These are phyloP conservation scores for Echinops telfairi DNA, from an alignment of 2,113 vertebrate genomes.

Conservation along the genomic window DNA sequence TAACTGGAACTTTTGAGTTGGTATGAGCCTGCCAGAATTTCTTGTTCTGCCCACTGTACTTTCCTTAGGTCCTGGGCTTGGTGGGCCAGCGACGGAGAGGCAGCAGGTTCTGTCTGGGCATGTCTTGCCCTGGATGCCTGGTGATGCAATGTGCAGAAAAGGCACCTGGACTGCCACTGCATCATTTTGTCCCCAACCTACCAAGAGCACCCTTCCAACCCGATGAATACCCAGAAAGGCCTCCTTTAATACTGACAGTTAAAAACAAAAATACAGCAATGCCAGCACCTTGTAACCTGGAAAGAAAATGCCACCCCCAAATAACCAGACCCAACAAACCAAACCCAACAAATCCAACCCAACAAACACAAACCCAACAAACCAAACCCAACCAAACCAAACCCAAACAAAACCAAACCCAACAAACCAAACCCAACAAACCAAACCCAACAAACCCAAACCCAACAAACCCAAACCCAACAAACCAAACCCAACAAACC, in stretches of 20 bases:
- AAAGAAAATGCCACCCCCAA: conserved; percentile 2
- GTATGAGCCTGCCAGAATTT: background rate
- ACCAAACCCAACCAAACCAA: no score
- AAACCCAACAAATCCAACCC: no score
- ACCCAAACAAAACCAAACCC: no score
- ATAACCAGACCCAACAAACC: no score
- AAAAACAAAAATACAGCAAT: conserved; percentile 52
- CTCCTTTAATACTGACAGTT: conserved; percentile 15
- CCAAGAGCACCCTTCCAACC: background rate
- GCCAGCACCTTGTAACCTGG: conserved; percentile 65
- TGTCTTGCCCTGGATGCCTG: background rate
- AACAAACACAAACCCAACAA: no score
- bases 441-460: no score
- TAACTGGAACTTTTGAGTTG: background rate
- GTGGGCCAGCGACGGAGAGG: background rate
- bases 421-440: no score
- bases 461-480: no score
- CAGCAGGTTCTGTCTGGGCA: background rate
- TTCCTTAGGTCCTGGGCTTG: background rate
- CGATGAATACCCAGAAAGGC: conserved; percentile 1
- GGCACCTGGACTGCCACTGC: background rate
- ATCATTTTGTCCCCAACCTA: background rate
- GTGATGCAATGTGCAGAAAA: background rate
- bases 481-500: no score
- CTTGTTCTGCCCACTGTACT: background rate